Evolutionary conservation across 2,113 vertebrate genomes (phyloP).

Genomic region (Anhinga rufa): DNA sequence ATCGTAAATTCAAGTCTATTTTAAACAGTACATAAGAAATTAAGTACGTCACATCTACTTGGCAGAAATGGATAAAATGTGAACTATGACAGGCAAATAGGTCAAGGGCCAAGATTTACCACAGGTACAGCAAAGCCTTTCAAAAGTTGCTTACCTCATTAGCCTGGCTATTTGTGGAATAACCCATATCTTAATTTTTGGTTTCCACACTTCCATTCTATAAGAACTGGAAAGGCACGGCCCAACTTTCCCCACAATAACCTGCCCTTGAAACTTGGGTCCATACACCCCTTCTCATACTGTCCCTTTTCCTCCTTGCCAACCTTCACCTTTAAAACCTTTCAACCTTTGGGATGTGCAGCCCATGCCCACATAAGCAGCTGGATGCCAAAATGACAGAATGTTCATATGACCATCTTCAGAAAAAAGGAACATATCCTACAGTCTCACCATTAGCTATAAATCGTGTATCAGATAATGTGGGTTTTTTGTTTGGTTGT

Average conservation of each 20-base stretch:
- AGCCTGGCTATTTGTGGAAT: not conserved
- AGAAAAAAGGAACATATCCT: not conserved
- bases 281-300: not conserved
- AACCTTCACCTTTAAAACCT: not conserved
- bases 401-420: not conserved
- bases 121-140: not conserved
- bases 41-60: not conserved
- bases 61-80: not conserved
- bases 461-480: not conserved
- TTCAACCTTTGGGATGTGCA: not conserved
- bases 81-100: not conserved
- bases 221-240: not conserved
- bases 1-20: not conserved
- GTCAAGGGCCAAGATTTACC: not conserved
- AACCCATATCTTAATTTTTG: not conserved
- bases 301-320: not conserved
- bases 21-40: not conserved
- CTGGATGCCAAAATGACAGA: not conserved
- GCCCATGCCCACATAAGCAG: not conserved
- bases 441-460: not conserved
- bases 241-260: not conserved
- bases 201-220: not conserved
- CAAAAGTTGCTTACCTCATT: not conserved
- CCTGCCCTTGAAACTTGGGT: not conserved
- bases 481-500: too few relatives aligned